These are phyloP conservation scores for Paralvinella palmiformis DNA, from an alignment of 1,140 invertebrate species.

Conservation along the genomic window DNA sequence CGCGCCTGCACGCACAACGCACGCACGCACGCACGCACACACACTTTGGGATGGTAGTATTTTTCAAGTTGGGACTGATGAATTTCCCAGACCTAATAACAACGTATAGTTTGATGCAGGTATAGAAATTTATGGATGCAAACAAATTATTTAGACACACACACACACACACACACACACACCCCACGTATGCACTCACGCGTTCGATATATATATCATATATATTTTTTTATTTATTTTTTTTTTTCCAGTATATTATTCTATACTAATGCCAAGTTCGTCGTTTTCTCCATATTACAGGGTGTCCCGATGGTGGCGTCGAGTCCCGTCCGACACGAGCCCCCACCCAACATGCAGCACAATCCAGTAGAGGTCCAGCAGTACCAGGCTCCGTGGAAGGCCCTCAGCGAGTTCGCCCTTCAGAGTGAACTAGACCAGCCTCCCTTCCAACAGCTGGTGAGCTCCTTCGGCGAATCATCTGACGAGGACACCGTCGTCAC, in stretches of 20 bases:
- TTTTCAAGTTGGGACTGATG: too few relatives aligned
- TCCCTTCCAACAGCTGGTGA: conserved; percentile 92
- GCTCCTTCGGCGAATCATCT: conserved; percentile 48
- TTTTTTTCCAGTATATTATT: too few relatives aligned
- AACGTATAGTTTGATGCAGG: too few relatives aligned
- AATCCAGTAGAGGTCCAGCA: conserved; percentile 75
- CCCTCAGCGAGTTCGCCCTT: conserved; percentile 87
- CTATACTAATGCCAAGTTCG: background rate
- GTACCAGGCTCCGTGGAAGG: conserved; percentile 95
- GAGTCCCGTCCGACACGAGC: conserved; percentile 87
- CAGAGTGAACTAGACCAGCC: conserved; percentile 86
- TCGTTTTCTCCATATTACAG: conserved; percentile 47
- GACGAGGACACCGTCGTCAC: conserved; percentile 28
- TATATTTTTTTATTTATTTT: too few relatives aligned
- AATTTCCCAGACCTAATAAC: too few relatives aligned
- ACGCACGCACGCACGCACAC: conserved; percentile 1
- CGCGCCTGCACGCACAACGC: background rate
- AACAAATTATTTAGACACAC: background rate
- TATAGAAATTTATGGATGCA: too few relatives aligned
- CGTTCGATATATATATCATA: too few relatives aligned
- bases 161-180: conserved; percentile 8
- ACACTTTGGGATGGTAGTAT: too few relatives aligned
- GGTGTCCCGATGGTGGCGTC: conserved; percentile 95
- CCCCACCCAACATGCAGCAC: conserved; percentile 50
- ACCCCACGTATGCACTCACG: background rate